These are phyloP conservation scores for Trachelipus rathkii DNA, from an alignment of 1,140 invertebrate genomes.

Conservation along the genomic window DNA sequence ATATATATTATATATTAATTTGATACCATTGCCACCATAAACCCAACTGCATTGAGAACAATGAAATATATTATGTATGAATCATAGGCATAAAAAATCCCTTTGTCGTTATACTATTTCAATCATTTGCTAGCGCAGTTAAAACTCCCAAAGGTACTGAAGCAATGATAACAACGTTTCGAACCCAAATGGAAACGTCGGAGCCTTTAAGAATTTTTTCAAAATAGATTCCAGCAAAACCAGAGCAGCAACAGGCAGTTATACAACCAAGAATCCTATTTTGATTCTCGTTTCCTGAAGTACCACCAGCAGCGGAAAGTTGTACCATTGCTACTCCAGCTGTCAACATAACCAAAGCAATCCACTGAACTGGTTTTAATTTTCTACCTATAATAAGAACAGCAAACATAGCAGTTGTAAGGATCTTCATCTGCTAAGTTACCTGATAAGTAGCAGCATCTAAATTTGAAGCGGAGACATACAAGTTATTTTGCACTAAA, in stretches of 20 bases:
- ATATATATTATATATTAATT: too few species aligned
- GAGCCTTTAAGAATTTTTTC: constrained; percentile 97
- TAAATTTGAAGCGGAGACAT: constrained; percentile 92
- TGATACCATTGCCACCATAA: constrained; percentile 90
- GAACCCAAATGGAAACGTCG: constrained; percentile 92
- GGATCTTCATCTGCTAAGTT: constrained; percentile 97
- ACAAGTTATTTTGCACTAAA: constrained; percentile 95
- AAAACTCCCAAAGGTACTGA: constrained; percentile 66
- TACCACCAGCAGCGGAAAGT: constrained; percentile 55
- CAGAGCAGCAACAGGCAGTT: constrained; percentile 86
- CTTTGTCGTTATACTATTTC: constrained; percentile 54
- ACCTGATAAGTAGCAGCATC: constrained; percentile 99
- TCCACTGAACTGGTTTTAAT: constrained; percentile 62
- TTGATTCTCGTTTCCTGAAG: constrained; percentile 53
- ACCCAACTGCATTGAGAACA: constrained; percentile 73
- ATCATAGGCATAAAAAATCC: constrained; percentile 78
- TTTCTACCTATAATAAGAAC: constrained; percentile 79
- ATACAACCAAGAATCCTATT: constrained; percentile 81
- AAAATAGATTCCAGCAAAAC: constrained; percentile 98
- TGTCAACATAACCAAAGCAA: constrained; percentile 42
- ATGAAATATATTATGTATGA: constrained; percentile 79
- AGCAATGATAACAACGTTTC: constrained; percentile 73
- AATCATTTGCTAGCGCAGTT: constrained; percentile 53
- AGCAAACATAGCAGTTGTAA: constrained; percentile 96
- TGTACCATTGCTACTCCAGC: constrained; percentile 65